Percentiles rank a stretch among this genome's conserved stretches.
Evolutionary conservation across 2,888 invertebrate genomes (phyloP).

Genomic region (Nomada ferruginata): DNA sequence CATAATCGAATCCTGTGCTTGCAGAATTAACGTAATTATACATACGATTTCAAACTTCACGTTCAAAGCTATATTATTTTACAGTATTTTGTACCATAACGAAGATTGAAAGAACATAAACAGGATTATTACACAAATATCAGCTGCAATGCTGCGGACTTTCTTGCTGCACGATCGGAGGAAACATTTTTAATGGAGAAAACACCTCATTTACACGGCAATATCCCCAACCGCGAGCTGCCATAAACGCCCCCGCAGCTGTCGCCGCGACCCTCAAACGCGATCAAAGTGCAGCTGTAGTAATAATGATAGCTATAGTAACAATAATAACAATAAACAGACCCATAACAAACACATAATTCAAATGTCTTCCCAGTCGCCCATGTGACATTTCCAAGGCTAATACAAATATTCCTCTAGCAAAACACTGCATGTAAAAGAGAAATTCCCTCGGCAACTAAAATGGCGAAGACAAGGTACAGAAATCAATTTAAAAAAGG

Average conservation of each 20-base stretch:
- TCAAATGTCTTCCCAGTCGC: too few relatives aligned
- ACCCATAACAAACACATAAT: background rate
- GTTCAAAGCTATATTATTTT: background rate
- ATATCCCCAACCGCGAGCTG: conserved; percentile 33
- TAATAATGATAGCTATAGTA: conserved; percentile 5
- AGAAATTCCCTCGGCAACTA: too few relatives aligned
- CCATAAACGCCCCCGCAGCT: conserved; percentile 51
- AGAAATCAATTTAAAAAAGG: too few relatives aligned
- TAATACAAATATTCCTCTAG: background rate
- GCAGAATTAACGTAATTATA: too few relatives aligned
- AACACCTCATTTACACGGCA: conserved; percentile 15
- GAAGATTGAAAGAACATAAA: background rate
- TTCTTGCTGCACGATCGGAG: conserved; percentile 13
- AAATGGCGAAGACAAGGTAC: too few relatives aligned
- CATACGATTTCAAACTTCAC: too few relatives aligned
- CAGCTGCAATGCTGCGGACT: conserved; percentile 15
- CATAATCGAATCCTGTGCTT: too few relatives aligned
- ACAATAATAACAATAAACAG: conserved; percentile 23
- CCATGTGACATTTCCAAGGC: background rate
- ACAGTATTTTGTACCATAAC: background rate
- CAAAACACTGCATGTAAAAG: background rate
- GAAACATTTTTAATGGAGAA: conserved; percentile 48
- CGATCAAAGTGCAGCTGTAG: conserved; percentile 23
- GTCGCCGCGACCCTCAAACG: conserved; percentile 24
- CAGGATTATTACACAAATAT: conserved; percentile 24